phyloP scores from a whole-genome alignment of 1,140 invertebrate species.

The Probaryconus sp. region DNA sequence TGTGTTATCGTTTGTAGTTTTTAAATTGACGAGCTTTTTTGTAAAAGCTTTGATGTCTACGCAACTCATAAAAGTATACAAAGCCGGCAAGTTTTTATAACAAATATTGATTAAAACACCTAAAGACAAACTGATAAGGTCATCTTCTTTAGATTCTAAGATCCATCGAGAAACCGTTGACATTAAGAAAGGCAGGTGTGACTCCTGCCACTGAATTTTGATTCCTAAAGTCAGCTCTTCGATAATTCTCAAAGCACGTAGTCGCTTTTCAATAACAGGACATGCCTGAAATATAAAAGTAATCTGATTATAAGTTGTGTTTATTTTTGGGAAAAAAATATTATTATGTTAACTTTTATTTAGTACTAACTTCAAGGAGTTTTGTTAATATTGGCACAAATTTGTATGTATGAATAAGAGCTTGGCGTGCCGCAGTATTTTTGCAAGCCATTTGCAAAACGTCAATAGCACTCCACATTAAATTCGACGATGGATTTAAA shows the following conservation, averaged over 20 bases:
- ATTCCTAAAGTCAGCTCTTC: conserved; percentile 85
- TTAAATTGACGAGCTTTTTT: conserved; percentile 79
- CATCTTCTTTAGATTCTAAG: conserved; percentile 78
- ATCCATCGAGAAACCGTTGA: conserved; percentile 82
- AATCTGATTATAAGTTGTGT: too few species aligned
- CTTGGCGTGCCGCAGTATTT: conserved; percentile 80
- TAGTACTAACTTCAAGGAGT: conserved; percentile 75
- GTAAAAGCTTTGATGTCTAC: conserved; percentile 82
- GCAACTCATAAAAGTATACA: conserved; percentile 82
- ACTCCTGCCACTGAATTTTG: conserved; percentile 85
- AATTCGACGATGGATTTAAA: conserved; percentile 65
- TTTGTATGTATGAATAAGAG: conserved; percentile 83
- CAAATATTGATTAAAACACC: conserved; percentile 86
- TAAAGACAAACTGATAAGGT: conserved; percentile 81
- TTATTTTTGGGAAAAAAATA: too few species aligned
- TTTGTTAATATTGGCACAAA: conserved; percentile 82
- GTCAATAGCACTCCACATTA: conserved; percentile 81
- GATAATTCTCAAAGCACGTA: conserved; percentile 75
- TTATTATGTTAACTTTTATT: background rate
- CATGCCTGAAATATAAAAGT: conserved; percentile 63
- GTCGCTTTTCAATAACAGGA: conserved; percentile 73
- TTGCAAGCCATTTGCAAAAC: conserved; percentile 81
- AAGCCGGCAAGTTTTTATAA: conserved; percentile 83
- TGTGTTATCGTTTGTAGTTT: conserved; percentile 72
- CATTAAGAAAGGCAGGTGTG: conserved; percentile 82